Base-by-base conservation (phyloP, 2,888 invertebrate genomes). In the Ephialtes manifestator region DNA sequence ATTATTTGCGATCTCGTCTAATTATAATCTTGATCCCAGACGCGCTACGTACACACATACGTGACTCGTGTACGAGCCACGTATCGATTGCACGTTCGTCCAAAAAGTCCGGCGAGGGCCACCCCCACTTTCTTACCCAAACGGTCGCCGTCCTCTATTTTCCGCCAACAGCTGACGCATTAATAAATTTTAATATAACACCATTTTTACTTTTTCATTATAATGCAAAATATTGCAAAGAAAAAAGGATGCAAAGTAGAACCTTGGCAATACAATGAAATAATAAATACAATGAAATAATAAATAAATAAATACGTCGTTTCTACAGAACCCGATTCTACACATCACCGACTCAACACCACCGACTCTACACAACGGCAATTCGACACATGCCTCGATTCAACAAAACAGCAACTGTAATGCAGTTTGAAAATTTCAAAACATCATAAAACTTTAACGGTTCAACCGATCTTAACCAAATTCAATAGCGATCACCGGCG, bases 1-100 rank as follows among this genome's bases (percentile, higher is more conserved):
- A 88, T 87, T 70, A 80, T 77, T 83, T 46, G 65, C 48, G 72
- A 74, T 81, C 79, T 77, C 51, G 80, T 86, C 85, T 86, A 84
- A 88, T 87, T 85, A 87, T 70, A 74, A 86, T 60, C 53, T 39
- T 76, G 70, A 85, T 84, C 78, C 65, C 68, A 48, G 81, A 71
- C 71, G 53, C 58, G 51, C n/a, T 18, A n/a, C 51, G 51, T 18
- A n/a, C 18, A 58, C 58, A 10, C 51, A 7, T 18, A 18, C 8
- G 18, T 18, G 18, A 2, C n/a, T 5, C 51, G n/a, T 7, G 51
- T n/a, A 18, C n/a, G 51, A 18, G 51, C 18, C n/a, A 18, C n/a
- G 18, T 51, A 71, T 71, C 71, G 55, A 71, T 71, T 71, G 71
- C 35, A 31, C 70, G 53, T 31, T 31, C 51, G 68, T 70, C 51